Conservation (phyloP, 2,888 invertebrate species). For the Cephus pulcher region DNA sequence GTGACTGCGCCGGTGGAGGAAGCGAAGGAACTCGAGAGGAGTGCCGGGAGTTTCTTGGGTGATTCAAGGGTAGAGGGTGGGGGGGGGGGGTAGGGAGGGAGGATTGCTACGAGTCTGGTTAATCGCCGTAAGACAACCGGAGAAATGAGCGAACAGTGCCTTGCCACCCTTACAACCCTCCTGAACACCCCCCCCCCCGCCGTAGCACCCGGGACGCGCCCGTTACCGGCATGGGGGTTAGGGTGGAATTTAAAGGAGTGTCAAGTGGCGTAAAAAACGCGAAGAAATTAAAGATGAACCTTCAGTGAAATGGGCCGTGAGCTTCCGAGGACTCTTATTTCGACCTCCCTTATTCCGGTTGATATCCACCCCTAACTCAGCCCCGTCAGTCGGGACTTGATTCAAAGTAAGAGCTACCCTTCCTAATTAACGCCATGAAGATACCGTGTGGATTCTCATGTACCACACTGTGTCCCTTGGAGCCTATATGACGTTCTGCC, state of each 20-base stretch:
- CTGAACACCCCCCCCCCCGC: no score
- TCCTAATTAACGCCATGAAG: no score
- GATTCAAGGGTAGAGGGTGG: not conserved
- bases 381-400: not conserved
- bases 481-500: no score
- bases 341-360: conserved; percentile 4
- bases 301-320: conserved; percentile 65
- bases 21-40: conserved; percentile 36
- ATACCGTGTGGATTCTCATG: no score
- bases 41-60: no score
- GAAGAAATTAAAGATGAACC: conserved; percentile 67
- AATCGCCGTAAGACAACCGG: conserved; percentile 67
- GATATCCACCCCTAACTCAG: not conserved
- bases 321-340: conserved; percentile 56
- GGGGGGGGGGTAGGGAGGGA: conserved; percentile 16
- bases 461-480: no score
- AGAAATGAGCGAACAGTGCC: conserved; percentile 64
- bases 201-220: no score
- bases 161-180: conserved; percentile 13
- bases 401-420: conserved; percentile 8
- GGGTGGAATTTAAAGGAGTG: conserved; percentile 63
- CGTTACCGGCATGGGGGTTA: conserved; percentile 16
- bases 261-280: conserved; percentile 61
- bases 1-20: conserved; percentile 57
- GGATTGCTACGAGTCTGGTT: conserved; percentile 56